Base-by-base conservation (phyloP, 2,797 vertebrate genomes). In the Coendou prehensilis region DNA sequence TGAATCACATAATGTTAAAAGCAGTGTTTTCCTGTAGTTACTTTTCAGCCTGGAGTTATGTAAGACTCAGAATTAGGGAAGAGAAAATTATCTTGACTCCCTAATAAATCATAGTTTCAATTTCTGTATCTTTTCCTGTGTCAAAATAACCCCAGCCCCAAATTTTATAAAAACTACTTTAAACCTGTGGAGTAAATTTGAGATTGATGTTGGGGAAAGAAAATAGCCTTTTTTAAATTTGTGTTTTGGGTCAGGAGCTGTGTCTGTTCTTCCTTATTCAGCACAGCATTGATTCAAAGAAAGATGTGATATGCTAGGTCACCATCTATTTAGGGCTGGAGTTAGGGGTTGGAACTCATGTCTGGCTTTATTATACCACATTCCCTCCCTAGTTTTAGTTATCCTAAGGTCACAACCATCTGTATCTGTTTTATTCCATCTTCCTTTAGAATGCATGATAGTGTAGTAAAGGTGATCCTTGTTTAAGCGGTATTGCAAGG, bases 81-180 rank as follows among this genome's bases (percentile, higher is more conserved):
- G 57, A 89, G 47, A 71, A 92, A 67, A n/a, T 63, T 93, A 37
- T 78, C 57, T 79, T 79, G 64, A 87, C 56, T 79, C n/a, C 75
- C 85, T 30, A 75, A 6, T 76, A 91, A 95, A 41, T 90, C 20
- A 11, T 61, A 71, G 5, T 61, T 54, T 54, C 76, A 61, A 59
- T 50, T 81, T 90, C 37, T 87, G 28, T 73, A 81, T 76, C 45
- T 4, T 84, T 84, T 83, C 23, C 26, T 9, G 41, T 64, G 61
- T 92, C 78, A 69, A 14, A 95, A 87, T 83, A 87, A 64, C 37
- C 30, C 61, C 76, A 83, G 30, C 2, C 23, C 41, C 5, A 89
- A 85, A 69, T 92, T 94, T 86, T 76, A 50, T 54, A 50, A 84
- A 92, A 92, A 30, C 10, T 52, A 28, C 83, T 91, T 91, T 80